A percentile compares a stretch with the other conserved stretches of the same genome.
Evolutionary conservation across 2,888 invertebrate species (phyloP).

Genomic region (Cheiracanthium punctorium): DNA sequence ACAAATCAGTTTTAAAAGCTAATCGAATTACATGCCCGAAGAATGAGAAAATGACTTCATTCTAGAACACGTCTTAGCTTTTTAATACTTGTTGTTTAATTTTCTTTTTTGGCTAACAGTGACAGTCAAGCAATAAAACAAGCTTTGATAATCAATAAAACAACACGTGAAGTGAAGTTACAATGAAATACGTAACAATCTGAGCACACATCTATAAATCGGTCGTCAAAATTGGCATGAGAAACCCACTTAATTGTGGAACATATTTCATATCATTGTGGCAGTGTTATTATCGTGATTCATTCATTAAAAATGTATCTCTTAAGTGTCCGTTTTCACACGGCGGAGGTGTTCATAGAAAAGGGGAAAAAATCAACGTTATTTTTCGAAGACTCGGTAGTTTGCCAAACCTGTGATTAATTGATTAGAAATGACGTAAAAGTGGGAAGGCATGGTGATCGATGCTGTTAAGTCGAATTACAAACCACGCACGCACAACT

Average conservation of each 20-base stretch:
- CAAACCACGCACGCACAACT: neutral
- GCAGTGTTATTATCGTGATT: neutral
- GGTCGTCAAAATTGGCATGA: neutral
- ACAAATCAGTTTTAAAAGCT: too few species aligned
- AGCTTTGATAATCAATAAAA: too few species aligned
- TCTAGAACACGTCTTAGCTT: too few species aligned
- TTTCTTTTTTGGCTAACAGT: too few species aligned
- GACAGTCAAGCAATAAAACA: too few species aligned
- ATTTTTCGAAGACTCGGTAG: neutral
- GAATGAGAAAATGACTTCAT: too few species aligned
- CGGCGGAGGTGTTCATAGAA: neutral
- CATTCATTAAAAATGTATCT: constrained; percentile 10
- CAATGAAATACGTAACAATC: too few species aligned
- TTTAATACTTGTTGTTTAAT: too few species aligned
- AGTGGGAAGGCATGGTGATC: neutral
- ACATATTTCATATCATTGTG: neutral
- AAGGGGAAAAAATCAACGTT: neutral
- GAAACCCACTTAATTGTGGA: neutral
- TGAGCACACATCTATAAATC: neutral
- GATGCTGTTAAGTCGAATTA: neutral
- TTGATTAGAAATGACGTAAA: neutral
- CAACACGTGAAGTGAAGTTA: too few species aligned
- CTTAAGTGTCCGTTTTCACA: neutral
- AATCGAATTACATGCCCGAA: too few species aligned
- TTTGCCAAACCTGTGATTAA: neutral